phyloP scores from a whole-genome alignment of 2,797 vertebrate species.

The Podargus strigoides region DNA sequence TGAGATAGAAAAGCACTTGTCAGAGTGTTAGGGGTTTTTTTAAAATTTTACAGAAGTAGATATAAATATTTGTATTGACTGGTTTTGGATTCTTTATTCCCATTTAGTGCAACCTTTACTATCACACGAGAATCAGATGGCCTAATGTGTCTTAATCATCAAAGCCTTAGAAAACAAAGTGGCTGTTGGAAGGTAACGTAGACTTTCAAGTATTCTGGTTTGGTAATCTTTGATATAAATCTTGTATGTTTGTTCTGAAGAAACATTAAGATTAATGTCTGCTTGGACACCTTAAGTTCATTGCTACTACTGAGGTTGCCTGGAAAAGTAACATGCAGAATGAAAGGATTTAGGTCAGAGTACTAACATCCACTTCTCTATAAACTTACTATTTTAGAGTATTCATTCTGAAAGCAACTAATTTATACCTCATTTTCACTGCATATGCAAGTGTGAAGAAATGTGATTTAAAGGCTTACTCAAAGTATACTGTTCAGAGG shows the following conservation, averaged over 20 bases:
- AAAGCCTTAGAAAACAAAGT: conserved; percentile 32
- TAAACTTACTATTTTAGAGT: background rate
- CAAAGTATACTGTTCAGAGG: background rate
- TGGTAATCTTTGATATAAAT: background rate
- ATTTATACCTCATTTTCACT: background rate
- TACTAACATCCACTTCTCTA: background rate
- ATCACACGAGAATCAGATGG: background rate
- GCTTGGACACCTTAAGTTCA: background rate
- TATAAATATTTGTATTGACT: background rate
- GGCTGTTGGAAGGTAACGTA: background rate
- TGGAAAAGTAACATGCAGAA: background rate
- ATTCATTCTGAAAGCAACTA: background rate
- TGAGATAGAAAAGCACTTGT: background rate
- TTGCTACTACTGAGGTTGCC: background rate
- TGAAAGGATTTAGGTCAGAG: background rate
- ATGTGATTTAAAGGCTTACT: background rate
- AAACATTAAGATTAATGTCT: background rate
- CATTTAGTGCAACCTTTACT: background rate
- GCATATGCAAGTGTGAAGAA: background rate
- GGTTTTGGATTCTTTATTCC: background rate
- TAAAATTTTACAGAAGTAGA: background rate
- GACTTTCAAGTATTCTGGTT: background rate
- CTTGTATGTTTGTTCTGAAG: background rate
- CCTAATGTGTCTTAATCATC: conserved; percentile 14
- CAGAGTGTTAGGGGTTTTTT: background rate